phyloP scores from a whole-genome alignment of 2,888 invertebrate genomes.

The Drosophila neutralis region DNA sequence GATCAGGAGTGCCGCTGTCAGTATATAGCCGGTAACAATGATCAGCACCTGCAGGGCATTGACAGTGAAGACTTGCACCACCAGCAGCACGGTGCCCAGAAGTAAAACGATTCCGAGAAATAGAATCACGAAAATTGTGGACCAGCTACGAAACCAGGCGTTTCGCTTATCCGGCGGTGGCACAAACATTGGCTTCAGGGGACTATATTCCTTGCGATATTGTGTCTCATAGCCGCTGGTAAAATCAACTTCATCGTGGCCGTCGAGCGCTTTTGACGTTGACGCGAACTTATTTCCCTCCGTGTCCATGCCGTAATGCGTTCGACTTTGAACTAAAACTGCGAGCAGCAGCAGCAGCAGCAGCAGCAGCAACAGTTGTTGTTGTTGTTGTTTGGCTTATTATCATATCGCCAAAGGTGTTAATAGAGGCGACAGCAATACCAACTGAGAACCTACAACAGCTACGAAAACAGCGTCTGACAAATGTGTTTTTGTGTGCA shows the following conservation, averaged over 20 bases:
- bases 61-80: constrained; percentile 68
- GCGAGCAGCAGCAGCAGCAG: constrained; percentile 37
- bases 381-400: constrained; percentile 59
- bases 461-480: constrained; percentile 33
- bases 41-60: constrained; percentile 65
- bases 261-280: constrained; percentile 18
- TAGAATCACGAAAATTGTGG: constrained; percentile 64
- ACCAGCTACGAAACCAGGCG: constrained; percentile 75
- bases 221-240: constrained; percentile 80
- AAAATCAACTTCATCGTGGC: constrained; percentile 76
- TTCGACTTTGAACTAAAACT: constrained; percentile 49
- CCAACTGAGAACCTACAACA: constrained; percentile 14
- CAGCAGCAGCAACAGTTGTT: constrained; percentile 7
- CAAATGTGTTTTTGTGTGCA: constrained; percentile 37
- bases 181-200: constrained; percentile 58
- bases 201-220: constrained; percentile 78
- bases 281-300: constrained; percentile 50
- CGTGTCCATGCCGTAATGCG: constrained; percentile 71
- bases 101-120: constrained; percentile 67
- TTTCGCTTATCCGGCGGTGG: constrained; percentile 60
- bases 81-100: constrained; percentile 68
- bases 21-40: constrained; percentile 63
- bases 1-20: constrained; percentile 63
- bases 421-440: constrained; percentile 62
- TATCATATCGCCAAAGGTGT: constrained; percentile 71